These are phyloP conservation scores for Drosophila quadrilineata DNA, from an alignment of 1,140 invertebrate species.

Conservation along the genomic window DNA sequence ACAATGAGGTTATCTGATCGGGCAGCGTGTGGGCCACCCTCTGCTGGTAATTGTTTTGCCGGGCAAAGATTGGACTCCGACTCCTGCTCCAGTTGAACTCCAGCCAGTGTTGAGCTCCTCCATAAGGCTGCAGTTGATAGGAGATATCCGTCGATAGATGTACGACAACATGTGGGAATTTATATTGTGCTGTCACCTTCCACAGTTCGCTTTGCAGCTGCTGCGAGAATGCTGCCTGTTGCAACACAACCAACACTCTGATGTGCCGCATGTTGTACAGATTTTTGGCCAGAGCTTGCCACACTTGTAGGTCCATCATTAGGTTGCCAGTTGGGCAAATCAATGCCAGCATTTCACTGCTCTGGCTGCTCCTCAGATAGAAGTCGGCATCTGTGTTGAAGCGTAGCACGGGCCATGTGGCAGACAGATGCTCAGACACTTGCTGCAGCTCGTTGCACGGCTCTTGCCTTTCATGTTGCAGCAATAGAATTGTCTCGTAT, in stretches of 20 bases:
- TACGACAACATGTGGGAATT: conserved; percentile 37
- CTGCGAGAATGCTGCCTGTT: background rate
- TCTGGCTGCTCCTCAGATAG: conserved; percentile 18
- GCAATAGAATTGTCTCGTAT: conserved; percentile 25
- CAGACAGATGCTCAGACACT: background rate
- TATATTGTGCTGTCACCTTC: background rate
- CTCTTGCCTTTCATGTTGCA: conserved; percentile 28
- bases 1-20: conserved; percentile 43
- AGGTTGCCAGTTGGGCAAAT: conserved; percentile 19
- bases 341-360: conserved; percentile 39
- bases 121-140: conserved; percentile 45
- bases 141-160: background rate
- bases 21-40: conserved; percentile 27
- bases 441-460: background rate
- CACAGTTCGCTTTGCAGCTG: conserved; percentile 4
- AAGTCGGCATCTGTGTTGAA: conserved; percentile 28
- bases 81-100: background rate
- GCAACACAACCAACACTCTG: conserved; percentile 28
- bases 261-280: conserved; percentile 51
- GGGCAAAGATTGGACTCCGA: conserved; percentile 18
- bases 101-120: conserved; percentile 22
- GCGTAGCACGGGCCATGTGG: conserved; percentile 21
- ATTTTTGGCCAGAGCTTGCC: conserved; percentile 45
- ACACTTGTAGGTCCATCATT: conserved; percentile 30
- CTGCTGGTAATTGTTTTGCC: conserved; percentile 20